Base-by-base conservation (phyloP, 2,113 vertebrate genomes). In the Theristicus caerulescens region DNA sequence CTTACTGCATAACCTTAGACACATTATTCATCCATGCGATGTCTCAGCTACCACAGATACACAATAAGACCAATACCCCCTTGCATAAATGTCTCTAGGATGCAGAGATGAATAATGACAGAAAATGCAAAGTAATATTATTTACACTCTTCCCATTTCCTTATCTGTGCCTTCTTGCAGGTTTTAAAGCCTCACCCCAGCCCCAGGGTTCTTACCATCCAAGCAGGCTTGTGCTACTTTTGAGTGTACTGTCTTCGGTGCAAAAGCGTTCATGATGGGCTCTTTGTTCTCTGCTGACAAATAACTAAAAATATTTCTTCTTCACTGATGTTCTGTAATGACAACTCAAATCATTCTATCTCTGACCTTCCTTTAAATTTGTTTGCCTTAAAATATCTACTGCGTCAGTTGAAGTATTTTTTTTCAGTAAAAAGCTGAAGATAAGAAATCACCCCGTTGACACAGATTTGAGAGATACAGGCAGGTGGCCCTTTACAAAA, bases 11-110 rank as follows among this genome's bases (percentile, higher is more conserved):
- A 36, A 62, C 79, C 82, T 70, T 31, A 21, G 38, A 42, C 3
- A 1, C 42, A 25, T 70, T 73, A 67, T 58, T 62, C 67, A 86
- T 38, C 66, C 38, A 1, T 1, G 4, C 0, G 0, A 25, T 51
- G 78, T 42, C 62, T 76, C 81, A 52, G 74, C 54, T 90, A 36
- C 62, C 57, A 32, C 34, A 38, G 62, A 25, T 31, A 20, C 15
- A 8, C 21, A 57, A 0, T 6, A 34, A 36, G 31, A 51, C 29
- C 54, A 44, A 19, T n/a, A n/a, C 11, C 47, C 54, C 13, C n/a
- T 34, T 65, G 40, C 31, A 24, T 54, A 82, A 71, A 31, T 55
- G 24, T 27, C 65, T 76, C 29, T 26, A 10, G n/a, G 65, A 40
- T 0, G 1, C 1, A 2, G 9, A 77, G 54, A 73, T 36, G 69